Evolutionary conservation across 2,888 invertebrate species (phyloP).

Genomic region (Drosophila neotestacea): DNA sequence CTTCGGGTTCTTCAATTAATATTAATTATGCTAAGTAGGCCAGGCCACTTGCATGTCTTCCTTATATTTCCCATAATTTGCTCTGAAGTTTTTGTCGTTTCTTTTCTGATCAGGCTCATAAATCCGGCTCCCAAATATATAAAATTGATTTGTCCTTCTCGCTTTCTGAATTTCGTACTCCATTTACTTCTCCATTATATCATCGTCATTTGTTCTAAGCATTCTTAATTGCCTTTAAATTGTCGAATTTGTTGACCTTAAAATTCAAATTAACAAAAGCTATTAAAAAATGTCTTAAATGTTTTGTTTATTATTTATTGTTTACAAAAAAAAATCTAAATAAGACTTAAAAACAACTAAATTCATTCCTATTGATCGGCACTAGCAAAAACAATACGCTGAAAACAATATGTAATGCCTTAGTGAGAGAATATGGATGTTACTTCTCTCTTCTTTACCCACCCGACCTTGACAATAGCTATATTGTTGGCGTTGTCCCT

Average conservation of each 20-base stretch:
- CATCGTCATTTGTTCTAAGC: constrained; percentile 12
- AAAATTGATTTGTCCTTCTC: constrained; percentile 58
- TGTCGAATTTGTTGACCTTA: constrained; percentile 56
- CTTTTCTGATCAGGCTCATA: constrained; percentile 28
- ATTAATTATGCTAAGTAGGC: constrained; percentile 61
- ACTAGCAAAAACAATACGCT: too few relatives aligned
- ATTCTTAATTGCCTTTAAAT: constrained; percentile 62
- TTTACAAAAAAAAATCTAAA: too few relatives aligned
- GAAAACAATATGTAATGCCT: too few relatives aligned
- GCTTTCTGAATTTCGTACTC: background rate
- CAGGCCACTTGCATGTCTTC: constrained; percentile 36
- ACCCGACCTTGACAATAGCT: too few relatives aligned
- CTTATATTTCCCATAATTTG: constrained; percentile 19
- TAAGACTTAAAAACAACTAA: too few relatives aligned
- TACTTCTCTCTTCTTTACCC: too few relatives aligned
- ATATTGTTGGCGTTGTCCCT: too few relatives aligned
- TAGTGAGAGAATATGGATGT: too few relatives aligned
- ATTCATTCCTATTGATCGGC: too few relatives aligned
- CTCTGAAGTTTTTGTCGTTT: constrained; percentile 1
- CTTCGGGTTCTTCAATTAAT: constrained; percentile 48
- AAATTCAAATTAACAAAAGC: constrained; percentile 61
- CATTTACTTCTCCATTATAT: constrained; percentile 15
- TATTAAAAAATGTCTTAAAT: constrained; percentile 52
- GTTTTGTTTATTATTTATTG: constrained; percentile 54
- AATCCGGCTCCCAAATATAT: constrained; percentile 29